These are phyloP conservation scores for Fopius arisanus DNA, from an alignment of 1,140 invertebrate genomes.

Conservation along the genomic window DNA sequence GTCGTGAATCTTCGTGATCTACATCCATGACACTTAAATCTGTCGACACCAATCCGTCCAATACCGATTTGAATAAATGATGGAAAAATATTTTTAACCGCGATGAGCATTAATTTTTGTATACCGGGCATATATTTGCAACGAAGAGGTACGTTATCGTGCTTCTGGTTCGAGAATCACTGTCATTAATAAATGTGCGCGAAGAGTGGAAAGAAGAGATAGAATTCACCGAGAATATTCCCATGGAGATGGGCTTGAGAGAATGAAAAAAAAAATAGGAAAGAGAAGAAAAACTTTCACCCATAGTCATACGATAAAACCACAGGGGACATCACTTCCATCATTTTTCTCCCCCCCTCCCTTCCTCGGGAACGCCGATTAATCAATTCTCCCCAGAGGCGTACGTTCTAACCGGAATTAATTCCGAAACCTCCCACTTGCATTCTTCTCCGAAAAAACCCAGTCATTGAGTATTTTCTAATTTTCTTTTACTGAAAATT, in stretches of 20 bases:
- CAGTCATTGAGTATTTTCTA: too few species aligned
- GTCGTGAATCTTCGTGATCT: not conserved
- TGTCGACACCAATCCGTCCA: not conserved
- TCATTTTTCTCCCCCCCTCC: constrained; percentile 16
- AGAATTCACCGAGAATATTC: constrained; percentile 24
- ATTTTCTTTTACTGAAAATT: too few species aligned
- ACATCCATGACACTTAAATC: not conserved
- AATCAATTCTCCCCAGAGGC: constrained; percentile 19
- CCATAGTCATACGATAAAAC: not conserved
- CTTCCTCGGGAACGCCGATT: not conserved
- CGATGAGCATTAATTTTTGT: not conserved
- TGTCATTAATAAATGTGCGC: constrained; percentile 29
- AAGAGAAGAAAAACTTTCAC: not conserved
- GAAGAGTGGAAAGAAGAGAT: constrained; percentile 25
- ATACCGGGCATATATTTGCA: not conserved
- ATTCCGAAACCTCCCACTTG: not conserved
- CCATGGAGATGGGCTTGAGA: not conserved
- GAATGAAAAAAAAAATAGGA: constrained; percentile 5
- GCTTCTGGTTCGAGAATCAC: constrained; percentile 30
- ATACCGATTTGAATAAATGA: not conserved
- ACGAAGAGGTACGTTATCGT: constrained; percentile 10
- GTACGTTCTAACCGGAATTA: constrained; percentile 2
- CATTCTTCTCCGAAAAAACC: not conserved
- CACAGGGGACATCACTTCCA: not conserved
- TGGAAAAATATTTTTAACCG: not conserved